Conservation (phyloP, 1,140 invertebrate species). For the Homarus americanus region DNA sequence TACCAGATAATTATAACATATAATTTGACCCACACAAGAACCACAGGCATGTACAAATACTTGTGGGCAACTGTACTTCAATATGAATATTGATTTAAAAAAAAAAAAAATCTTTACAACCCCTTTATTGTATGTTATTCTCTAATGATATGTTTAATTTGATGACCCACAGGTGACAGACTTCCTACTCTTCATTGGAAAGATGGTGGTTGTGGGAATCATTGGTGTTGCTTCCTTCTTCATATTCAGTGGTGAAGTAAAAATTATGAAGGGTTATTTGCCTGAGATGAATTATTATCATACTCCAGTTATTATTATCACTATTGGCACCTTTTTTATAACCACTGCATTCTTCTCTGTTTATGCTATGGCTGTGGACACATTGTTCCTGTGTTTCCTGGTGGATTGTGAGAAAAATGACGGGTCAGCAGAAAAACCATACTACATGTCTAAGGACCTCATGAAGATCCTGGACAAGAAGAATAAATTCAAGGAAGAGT, state of each 20-base stretch:
- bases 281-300: slow-evolving; percentile 82
- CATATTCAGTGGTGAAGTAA: slow-evolving; percentile 78
- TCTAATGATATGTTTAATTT: background rate
- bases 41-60: too few species aligned
- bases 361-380: slow-evolving; percentile 96
- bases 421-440: slow-evolving; percentile 92
- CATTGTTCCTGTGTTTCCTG: slow-evolving; percentile 97
- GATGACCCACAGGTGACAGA: slow-evolving; percentile 85
- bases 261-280: slow-evolving; percentile 72
- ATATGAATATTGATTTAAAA: too few species aligned
- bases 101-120: too few species aligned
- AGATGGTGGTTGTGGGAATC: slow-evolving; percentile 88
- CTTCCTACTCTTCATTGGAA: slow-evolving; percentile 94
- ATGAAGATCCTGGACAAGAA: slow-evolving; percentile 88
- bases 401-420: slow-evolving; percentile 97
- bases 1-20: too few species aligned
- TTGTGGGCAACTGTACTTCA: too few species aligned
- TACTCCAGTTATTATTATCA: slow-evolving; percentile 80
- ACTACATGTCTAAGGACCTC: slow-evolving; percentile 94
- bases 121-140: too few species aligned
- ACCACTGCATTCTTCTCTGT: slow-evolving; percentile 95
- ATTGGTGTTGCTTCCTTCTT: slow-evolving; percentile 86
- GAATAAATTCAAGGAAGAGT: slow-evolving; percentile 80
- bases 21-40: too few species aligned
- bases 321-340: slow-evolving; percentile 85